phyloP scores from a whole-genome alignment of 2,888 invertebrate genomes.

The Pandemis corylana region DNA sequence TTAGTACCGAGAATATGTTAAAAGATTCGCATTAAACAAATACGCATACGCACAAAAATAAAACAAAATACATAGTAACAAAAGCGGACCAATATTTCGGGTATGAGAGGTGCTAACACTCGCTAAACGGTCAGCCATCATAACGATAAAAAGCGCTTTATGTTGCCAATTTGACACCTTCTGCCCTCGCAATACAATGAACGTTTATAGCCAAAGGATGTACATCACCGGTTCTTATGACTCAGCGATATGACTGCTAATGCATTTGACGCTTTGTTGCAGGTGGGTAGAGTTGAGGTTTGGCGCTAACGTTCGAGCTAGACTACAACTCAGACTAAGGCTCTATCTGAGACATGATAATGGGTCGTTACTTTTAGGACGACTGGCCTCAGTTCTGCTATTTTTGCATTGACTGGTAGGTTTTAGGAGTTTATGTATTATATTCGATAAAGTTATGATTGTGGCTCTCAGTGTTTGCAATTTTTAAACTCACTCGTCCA shows the following conservation, averaged over 20 bases:
- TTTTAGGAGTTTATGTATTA: no score
- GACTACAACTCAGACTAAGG: conserved; percentile 15
- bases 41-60: background rate
- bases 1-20: background rate
- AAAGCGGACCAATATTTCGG: conserved; percentile 21
- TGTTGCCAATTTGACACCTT: conserved; percentile 50
- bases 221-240: conserved; percentile 26
- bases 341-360: conserved; percentile 1
- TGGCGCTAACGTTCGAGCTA: background rate
- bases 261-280: background rate
- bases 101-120: conserved; percentile 24
- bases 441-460: no score
- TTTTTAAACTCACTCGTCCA: no score
- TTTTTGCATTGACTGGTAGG: no score
- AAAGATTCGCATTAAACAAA: background rate
- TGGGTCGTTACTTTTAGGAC: conserved; percentile 13
- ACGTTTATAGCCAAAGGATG: conserved; percentile 48
- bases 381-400: background rate
- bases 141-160: conserved; percentile 45
- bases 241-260: conserved; percentile 13
- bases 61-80: conserved; percentile 24
- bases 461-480: no score
- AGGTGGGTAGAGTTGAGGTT: conserved; percentile 10
- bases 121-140: conserved; percentile 32
- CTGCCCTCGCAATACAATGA: conserved; percentile 47